Evolutionary conservation across 2,113 vertebrate genomes (phyloP).

Genomic region (Psittacula cyanocephala): DNA sequence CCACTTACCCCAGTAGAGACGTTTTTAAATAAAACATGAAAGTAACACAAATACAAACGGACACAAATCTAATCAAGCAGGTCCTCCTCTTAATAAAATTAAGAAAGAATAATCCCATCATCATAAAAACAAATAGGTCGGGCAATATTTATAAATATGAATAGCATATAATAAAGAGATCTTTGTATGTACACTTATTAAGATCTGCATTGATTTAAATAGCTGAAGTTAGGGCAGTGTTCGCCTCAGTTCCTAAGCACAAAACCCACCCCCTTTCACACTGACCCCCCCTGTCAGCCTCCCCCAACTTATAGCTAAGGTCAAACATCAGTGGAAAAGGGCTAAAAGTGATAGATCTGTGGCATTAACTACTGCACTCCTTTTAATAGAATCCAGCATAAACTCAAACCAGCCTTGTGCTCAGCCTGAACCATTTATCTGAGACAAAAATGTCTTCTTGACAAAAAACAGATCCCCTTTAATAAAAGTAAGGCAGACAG

Average conservation of each 20-base stretch:
- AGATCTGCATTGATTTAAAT: neutral
- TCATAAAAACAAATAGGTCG: constrained; percentile 60
- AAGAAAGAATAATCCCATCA: constrained; percentile 51
- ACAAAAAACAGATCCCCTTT: constrained; percentile 87
- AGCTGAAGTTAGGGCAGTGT: neutral
- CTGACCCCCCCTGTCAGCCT: neutral
- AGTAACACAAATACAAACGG: constrained; percentile 68
- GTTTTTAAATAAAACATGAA: constrained; percentile 75
- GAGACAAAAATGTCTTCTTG: constrained; percentile 80
- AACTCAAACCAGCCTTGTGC: constrained; percentile 77
- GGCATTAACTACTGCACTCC: constrained; percentile 76
- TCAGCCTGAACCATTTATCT: constrained; percentile 78
- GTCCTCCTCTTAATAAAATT: constrained; percentile 63
- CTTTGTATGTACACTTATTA: neutral
- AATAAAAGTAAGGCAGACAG: constrained; percentile 80
- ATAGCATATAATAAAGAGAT: neutral
- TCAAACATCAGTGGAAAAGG: constrained; percentile 74
- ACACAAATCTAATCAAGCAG: constrained; percentile 68
- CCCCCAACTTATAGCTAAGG: constrained; percentile 70
- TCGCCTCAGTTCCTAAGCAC: neutral
- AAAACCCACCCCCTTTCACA: neutral
- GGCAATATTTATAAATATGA: constrained; percentile 45
- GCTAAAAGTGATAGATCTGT: constrained; percentile 78
- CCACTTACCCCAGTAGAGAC: constrained; percentile 58
- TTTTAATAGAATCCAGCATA: constrained; percentile 81